Base-by-base conservation (phyloP, 1,140 invertebrate species). In the Calephelis virginiensis region DNA sequence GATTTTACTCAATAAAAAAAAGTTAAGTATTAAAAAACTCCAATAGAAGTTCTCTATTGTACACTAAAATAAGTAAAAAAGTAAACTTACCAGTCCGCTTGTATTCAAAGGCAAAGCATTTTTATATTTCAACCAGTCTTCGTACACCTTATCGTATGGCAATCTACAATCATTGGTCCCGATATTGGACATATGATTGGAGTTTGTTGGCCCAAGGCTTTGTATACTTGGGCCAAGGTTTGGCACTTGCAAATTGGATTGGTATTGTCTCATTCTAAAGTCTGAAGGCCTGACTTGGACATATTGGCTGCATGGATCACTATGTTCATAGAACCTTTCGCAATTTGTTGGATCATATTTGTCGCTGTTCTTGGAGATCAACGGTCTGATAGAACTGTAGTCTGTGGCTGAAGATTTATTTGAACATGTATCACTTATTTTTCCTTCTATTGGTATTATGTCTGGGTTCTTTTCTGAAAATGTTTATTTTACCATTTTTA, bases 61-160 rank as follows among this genome's bases (percentile, higher is more conserved):
- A 28, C 53, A 14, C 9, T 59, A 17, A 9, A 59, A 59, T 17
- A 59, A 59, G 8, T 12, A 17, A 10, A 28, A 47, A 56, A 53
- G 38, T 11, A 46, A 65, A 85, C 87, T 85, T 62, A 90, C 86
- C 81, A 90, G 80, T 49, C 83, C 83, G 72, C 78, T 83, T 28
- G 84, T 89, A 74, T 90, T 86, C 49, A 89, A 73, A 5, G 88
- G 86, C 73, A 89, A 81, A 73, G 85, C 81, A 50, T 90, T 90
- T 64, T 90, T 89, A 75, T 90, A 89, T 63, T 88, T 90, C 78
- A 90, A 69, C 85, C 86, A 89, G 74, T 90, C 86, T 67, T 90
- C 86, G 13, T 90, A 90, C 38, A 89, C 86, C 53, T 89, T 89
- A 50, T 90, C 83, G 63, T 88, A 87, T 9, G 78, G 79, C 64